Evolutionary conservation across 2,888 invertebrate species (phyloP).

Genomic region (Cordilura impudica): DNA sequence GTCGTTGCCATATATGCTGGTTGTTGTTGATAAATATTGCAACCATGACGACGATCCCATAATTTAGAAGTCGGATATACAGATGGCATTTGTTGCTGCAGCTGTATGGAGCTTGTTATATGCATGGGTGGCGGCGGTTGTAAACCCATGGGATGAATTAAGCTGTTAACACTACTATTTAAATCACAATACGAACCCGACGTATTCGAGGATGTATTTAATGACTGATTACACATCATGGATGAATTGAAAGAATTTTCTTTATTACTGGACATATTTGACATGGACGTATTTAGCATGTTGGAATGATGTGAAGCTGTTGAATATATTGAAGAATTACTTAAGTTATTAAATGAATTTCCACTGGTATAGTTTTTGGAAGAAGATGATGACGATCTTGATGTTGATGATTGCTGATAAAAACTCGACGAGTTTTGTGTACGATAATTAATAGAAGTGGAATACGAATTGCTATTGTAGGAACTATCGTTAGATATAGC

Average conservation of each 20-base stretch:
- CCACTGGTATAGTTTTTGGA: constrained; percentile 40
- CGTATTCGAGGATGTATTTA: constrained; percentile 51
- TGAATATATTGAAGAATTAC: constrained; percentile 67
- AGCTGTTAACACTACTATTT: constrained; percentile 46
- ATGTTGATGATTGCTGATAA: constrained; percentile 24
- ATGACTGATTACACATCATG: constrained; percentile 60
- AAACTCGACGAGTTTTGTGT: constrained; percentile 40
- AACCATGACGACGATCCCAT: constrained; percentile 72
- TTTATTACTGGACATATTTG: constrained; percentile 69
- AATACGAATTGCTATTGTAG: constrained; percentile 34
- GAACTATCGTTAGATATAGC: constrained; percentile 67
- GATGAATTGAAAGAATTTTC: constrained; percentile 73
- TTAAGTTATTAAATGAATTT: constrained; percentile 54
- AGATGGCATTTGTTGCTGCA: constrained; percentile 36
- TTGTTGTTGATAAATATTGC: constrained; percentile 63
- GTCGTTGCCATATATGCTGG: constrained; percentile 40
- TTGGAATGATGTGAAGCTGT: constrained; percentile 65
- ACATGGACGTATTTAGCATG: constrained; percentile 67
- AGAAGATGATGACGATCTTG: constrained; percentile 44
- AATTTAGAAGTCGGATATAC: constrained; percentile 65
- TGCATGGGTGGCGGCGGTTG: constrained; percentile 12
- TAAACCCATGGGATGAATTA: constrained; percentile 28
- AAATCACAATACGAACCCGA: constrained; percentile 50
- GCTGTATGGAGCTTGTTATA: constrained; percentile 30
- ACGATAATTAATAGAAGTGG: constrained; percentile 28